phyloP scores from a whole-genome alignment of 2,888 invertebrate species.

The Nudaria mundana region DNA sequence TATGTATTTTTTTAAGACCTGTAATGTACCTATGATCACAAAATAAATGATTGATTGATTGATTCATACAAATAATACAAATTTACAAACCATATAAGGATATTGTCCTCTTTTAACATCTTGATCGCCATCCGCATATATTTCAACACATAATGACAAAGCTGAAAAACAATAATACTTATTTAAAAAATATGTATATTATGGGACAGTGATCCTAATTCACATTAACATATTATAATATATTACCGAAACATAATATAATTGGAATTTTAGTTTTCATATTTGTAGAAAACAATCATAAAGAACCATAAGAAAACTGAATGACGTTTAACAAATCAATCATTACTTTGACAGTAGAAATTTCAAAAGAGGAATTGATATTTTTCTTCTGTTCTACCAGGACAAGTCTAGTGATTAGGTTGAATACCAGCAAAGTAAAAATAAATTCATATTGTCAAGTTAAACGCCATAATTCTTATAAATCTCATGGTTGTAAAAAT shows the following conservation, averaged over 20 bases:
- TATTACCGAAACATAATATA: slow-evolving; percentile 52
- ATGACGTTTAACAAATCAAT: slow-evolving; percentile 39
- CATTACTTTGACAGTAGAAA: slow-evolving; percentile 43
- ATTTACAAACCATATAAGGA: slow-evolving; percentile 55
- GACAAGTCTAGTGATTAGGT: slow-evolving; percentile 8
- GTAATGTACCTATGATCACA: too few species aligned
- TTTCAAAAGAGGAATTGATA: slow-evolving; percentile 65
- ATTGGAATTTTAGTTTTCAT: slow-evolving; percentile 51
- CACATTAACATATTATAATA: too few species aligned
- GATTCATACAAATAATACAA: too few species aligned
- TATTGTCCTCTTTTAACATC: slow-evolving; percentile 53
- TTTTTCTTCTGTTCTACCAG: slow-evolving; percentile 27
- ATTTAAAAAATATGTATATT: too few species aligned
- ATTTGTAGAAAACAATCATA: slow-evolving; percentile 40
- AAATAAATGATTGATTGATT: too few species aligned
- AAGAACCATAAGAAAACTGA: slow-evolving; percentile 40
- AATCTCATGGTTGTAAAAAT: slow-evolving; percentile 49
- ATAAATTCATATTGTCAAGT: slow-evolving; percentile 19
- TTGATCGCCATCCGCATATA: slow-evolving; percentile 46
- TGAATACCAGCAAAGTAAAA: slow-evolving; percentile 9
- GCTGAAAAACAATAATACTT: slow-evolving; percentile 30
- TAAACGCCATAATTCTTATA: slow-evolving; percentile 25
- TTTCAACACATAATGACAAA: slow-evolving; percentile 36
- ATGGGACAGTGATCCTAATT: too few species aligned
- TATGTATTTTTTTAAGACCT: too few species aligned